Base-by-base conservation (phyloP, 64 coral and sea anemone genomes). In the Montipora efflorescens region DNA sequence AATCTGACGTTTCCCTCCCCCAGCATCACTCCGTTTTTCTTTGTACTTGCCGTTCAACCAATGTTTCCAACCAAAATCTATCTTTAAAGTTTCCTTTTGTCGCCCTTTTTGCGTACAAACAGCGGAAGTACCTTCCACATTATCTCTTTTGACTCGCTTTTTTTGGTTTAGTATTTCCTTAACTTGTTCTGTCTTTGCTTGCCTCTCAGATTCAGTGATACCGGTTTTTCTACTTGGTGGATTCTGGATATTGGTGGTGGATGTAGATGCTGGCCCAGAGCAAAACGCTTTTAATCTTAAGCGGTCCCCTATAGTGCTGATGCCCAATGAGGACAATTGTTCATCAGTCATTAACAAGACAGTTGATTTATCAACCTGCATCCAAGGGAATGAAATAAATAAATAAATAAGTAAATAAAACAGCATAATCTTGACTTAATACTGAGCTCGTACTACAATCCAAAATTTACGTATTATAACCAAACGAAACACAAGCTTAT, bases 281-380 rank as follows among this genome's bases (percentile, higher is more conserved):
- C 70, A 74, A 22, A 74, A 74, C 23, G 21, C 70, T 74, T 74
- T 74, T 5, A 74, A 21, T 74, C 71, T 74, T 10, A 74, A 21
- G 4, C 71, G 4, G 71, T 74, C 71, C 9, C 71, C 71, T 8
- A 23, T 74, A 0, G 71, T 74, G n/a, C 23, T 28, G 5, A 36
- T 21, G 71, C 71, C 71, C 21, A 74, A 74, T 8, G 71, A 74
- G 23, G 71, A 74, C 22, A 74, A 21, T 10, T 74, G 71, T 74
- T 21, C 20, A 23, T 74, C 71, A 22, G 19, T 25, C 71, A 74
- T 74, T 21, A 74, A 10, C n/a, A 74, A 28, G 19, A 74, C 23
- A 74, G 71, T 21, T 8, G 25, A 74, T 74, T 74, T 74, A 23
- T 74, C 71, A 22, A 74, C 71, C 71, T 74, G 71, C 25, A 74